Conservation (phyloP, 2,888 invertebrate species). For the Drosophila yooni region DNA sequence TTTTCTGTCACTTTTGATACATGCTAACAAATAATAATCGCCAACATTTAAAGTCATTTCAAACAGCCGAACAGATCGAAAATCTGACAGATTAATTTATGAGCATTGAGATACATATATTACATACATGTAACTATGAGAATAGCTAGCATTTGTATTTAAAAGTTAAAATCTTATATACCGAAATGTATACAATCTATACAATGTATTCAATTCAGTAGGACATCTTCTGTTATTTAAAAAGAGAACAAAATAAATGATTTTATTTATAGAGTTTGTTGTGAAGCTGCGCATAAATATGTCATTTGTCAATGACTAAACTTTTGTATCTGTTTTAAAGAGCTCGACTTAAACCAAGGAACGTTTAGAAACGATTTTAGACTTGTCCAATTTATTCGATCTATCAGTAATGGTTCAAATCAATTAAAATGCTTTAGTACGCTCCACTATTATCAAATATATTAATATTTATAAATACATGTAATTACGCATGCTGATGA, state of each 20-base stretch:
- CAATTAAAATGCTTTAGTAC: neutral
- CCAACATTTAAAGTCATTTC: conserved; percentile 7
- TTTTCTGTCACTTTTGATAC: conserved; percentile 59
- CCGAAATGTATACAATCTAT: neutral
- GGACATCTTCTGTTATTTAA: neutral
- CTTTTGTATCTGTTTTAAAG: neutral
- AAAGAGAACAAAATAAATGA: neutral
- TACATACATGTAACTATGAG: neutral
- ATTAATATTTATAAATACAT: neutral
- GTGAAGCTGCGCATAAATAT: neutral
- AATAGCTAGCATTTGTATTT: neutral
- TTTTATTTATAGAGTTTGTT: neutral
- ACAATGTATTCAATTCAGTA: neutral
- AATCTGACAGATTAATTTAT: neutral
- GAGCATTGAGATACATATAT: neutral
- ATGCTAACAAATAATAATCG: conserved; percentile 22
- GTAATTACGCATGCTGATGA: neutral
- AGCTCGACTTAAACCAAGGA: neutral
- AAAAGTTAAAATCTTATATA: neutral
- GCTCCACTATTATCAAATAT: neutral
- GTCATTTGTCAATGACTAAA: neutral
- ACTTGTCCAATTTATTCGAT: neutral
- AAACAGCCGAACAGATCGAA: conserved; percentile 3
- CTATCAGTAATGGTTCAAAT: neutral
- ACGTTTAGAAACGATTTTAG: neutral